Conservation (phyloP, 2,113 vertebrate genomes). For the Mormoops blainvillei region DNA sequence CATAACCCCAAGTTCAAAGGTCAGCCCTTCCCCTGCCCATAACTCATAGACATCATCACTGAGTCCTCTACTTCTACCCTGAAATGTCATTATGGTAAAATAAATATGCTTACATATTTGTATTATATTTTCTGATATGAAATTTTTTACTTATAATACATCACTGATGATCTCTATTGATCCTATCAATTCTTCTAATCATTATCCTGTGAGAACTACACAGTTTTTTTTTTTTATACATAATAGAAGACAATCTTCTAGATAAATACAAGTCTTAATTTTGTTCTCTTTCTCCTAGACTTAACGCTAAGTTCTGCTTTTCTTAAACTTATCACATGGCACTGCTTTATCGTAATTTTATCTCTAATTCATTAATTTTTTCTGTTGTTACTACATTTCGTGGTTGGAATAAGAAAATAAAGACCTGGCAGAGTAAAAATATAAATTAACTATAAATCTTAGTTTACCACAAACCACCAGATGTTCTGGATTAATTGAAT, state of each 20-base stretch:
- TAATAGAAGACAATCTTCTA: not conserved
- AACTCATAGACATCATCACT: not conserved
- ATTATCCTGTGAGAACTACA: not conserved
- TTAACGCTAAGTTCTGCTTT: not conserved
- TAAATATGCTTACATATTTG: not conserved
- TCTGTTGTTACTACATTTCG: not conserved
- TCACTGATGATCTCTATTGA: not conserved
- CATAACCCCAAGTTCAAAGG: not conserved
- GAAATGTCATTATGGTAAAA: not conserved
- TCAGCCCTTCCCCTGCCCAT: not conserved
- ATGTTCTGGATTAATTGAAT: not conserved
- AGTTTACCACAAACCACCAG: not conserved
- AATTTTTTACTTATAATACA: not conserved
- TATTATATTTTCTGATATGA: not conserved
- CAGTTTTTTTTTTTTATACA: not conserved
- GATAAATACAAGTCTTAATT: not conserved
- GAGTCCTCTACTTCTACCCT: not conserved
- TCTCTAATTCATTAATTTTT: not conserved
- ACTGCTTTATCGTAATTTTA: not conserved
- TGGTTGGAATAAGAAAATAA: not conserved
- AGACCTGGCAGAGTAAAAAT: not conserved
- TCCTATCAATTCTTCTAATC: not conserved
- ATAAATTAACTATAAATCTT: not conserved
- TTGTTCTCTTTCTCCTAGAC: not conserved
- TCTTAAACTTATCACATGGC: not conserved